Base-by-base conservation (phyloP, 2,113 vertebrate genomes). In the Rafetus swinhoei region DNA sequence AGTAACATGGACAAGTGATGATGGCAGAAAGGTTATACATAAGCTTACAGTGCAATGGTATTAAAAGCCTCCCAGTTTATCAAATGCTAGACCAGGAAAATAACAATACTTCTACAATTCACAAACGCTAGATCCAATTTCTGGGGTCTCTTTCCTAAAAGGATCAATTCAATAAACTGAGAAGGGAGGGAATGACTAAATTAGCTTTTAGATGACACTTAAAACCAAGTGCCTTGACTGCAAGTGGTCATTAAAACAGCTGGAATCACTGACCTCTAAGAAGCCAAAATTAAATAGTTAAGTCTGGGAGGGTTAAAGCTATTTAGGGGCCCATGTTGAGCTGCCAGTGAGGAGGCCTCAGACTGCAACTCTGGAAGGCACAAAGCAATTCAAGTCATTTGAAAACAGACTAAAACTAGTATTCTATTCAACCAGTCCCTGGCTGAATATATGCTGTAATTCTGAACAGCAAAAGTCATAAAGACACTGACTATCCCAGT, bases 121-220 rank as follows among this genome's bases (percentile, higher is more conserved):
- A n/a, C 22, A 45, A 2, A 57, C 16, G 53, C 59, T 57, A 91
- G 11, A 60, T 4, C 29, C 5, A 39, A 0, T 52, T 77, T 81
- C 32, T 84, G 72, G 21, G 4, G 6, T 29, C 56, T 59, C 57
- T 57, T 79, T n/a, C 32, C 4, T 27, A 15, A 77, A 25, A 5
- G 27, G 39, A 92, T 59, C 9, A 82, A 35, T 65, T 53, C 50
- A 3, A 79, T 3, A 21, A 22, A 50, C 21, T 15, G 5, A 10
- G 81, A 91, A 74, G 32, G 81, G 25, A 85, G 81, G 9, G 79
- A 90, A 7, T 85, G 87, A 76, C 22, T 76, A 94, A 90, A 8
- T 1, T 22, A 50, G 4, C 22, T 77, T 50, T 50, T 24, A 50
- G 39, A 50, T 15, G 45, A 77, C 24, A 27, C 55, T 45, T 87